Evolutionary conservation across 2,888 invertebrate genomes (phyloP).

Genomic region (Acrobasis repandana): DNA sequence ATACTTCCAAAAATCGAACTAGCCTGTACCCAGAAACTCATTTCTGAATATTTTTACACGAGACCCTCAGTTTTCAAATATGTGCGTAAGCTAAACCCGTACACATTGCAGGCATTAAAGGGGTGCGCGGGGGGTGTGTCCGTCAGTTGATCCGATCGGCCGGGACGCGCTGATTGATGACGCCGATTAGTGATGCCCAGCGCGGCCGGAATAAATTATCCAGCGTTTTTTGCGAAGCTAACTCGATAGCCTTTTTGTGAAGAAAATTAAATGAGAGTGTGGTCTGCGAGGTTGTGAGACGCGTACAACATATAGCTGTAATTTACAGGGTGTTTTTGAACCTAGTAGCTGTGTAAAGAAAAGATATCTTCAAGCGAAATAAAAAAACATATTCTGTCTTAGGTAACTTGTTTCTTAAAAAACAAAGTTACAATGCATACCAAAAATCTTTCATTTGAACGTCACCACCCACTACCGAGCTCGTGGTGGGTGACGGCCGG

Average conservation of each 20-base stretch:
- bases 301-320: neutral
- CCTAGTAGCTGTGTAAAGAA: no score
- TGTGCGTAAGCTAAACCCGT: conserved; percentile 9
- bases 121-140: conserved; percentile 48
- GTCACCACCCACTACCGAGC: no score
- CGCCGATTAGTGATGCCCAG: conserved; percentile 81
- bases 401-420: no score
- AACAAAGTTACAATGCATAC: no score
- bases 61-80: neutral
- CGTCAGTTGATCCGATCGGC: conserved; percentile 77
- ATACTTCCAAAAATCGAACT: no score
- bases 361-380: no score
- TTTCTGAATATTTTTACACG: no score
- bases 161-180: conserved; percentile 77
- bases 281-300: conserved; percentile 26
- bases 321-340: neutral
- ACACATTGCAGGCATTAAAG: conserved; percentile 34
- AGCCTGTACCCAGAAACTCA: no score
- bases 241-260: conserved; percentile 62
- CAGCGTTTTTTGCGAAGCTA: conserved; percentile 72
- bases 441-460: no score
- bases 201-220: conserved; percentile 78
- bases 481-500: no score
- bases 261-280: conserved; percentile 38
- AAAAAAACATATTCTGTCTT: no score